Evolutionary conservation across 2,888 invertebrate genomes (phyloP), one percentile per base, ranked within the genome.

Genomic region (Muscina levida): DNA sequence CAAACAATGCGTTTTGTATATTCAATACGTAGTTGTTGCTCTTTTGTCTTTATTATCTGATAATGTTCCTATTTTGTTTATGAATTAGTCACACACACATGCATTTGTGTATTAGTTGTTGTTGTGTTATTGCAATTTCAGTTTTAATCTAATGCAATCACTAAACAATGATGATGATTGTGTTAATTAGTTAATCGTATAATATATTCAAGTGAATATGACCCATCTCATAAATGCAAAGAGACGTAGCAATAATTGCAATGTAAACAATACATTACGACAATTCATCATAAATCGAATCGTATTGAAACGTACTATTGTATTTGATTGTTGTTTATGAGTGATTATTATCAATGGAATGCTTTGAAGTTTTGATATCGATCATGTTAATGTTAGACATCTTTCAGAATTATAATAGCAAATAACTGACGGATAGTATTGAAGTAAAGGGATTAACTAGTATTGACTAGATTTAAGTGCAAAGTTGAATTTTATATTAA

Each of bases 101-200:
- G 19, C 19, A 19, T 68, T 11, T 31, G 26, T 67, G 17, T 67
- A 26, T 37, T 48, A 37, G 48, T 37, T 31, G 15, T 31, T 67
- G 48, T 19, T 59, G 8, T 48, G 17, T 59, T 22, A 62, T 62
- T 42, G 22, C 42, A 4, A 39, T 62, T 2, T 22, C n/a, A 62
- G 8, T 26, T 31, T 15, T 10, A 48, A 53, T 62, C 42, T 39
- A 42, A 62, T 62, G 39, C 62, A 26, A 39, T 39, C 62, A 24
- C 19, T 42, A 62, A 42, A 42, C 62, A 19, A 62, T 62, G 39
- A 62, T 62, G 11, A 62, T 62, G 39, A 62, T 62, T 62, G 62
- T 13, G 62, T 62, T 62, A 62, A 59, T 59, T 59, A 37, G 59
- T 59, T 59, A 59, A 59, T 59, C 59, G 59, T 39, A n/a, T n/a